These are phyloP conservation scores for Leptarthrus brevirostris DNA, from an alignment of 2,888 invertebrate genomes.

Conservation along the genomic window DNA sequence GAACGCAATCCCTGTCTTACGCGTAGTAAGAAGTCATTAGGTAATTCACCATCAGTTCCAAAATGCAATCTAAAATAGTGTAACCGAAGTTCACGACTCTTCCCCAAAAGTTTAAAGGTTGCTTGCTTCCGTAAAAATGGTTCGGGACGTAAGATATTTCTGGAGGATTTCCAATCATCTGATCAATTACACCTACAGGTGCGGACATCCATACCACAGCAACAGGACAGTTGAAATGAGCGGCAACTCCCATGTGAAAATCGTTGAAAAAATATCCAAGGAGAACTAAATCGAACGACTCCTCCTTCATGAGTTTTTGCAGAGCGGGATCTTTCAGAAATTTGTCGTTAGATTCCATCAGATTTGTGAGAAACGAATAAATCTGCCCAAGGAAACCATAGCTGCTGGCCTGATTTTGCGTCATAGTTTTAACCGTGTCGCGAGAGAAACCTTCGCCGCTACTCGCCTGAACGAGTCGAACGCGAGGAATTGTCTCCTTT, in stretches of 20 bases:
- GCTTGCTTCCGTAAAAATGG: constrained; percentile 44
- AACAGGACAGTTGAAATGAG: constrained; percentile 62
- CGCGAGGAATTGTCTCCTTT: background rate
- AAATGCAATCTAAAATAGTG: constrained; percentile 57
- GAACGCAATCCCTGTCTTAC: background rate
- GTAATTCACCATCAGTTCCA: background rate
- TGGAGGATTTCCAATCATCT: constrained; percentile 60
- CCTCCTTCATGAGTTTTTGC: constrained; percentile 55
- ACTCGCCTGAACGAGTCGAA: background rate
- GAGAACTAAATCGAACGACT: constrained; percentile 61
- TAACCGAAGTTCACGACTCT: constrained; percentile 58
- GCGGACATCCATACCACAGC: constrained; percentile 59
- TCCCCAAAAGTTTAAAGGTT: constrained; percentile 54
- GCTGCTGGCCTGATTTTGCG: background rate
- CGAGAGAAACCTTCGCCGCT: background rate
- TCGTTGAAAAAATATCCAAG: constrained; percentile 62
- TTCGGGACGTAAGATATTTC: constrained; percentile 58
- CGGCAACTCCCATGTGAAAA: constrained; percentile 61
- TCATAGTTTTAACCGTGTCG: background rate
- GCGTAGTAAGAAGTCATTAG: constrained; percentile 1
- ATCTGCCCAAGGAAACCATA: background rate
- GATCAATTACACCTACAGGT: constrained; percentile 58
- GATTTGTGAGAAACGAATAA: background rate
- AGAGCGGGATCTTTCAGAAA: constrained; percentile 55
- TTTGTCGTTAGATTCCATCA: constrained; percentile 19